Percentiles rank a stretch among this genome's conserved stretches.
These are phyloP conservation scores for Luperina nickerlii DNA, from an alignment of 2,888 invertebrate species.

Conservation along the genomic window DNA sequence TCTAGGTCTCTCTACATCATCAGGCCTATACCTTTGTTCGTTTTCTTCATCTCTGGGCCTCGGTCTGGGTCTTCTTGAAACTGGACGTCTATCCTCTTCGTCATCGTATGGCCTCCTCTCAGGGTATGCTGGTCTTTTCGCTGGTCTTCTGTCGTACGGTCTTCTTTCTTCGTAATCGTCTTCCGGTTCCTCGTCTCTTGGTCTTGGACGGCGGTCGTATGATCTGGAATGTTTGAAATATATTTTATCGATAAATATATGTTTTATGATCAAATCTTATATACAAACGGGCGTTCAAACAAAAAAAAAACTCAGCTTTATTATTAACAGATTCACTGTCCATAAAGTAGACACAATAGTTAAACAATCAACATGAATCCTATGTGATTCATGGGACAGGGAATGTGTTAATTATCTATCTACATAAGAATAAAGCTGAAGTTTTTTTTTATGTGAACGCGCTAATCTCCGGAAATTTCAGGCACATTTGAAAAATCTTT, in stretches of 20 bases:
- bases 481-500: not conserved
- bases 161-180: slow-evolving; percentile 84
- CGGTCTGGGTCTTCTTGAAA: slow-evolving; percentile 74
- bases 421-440: not conserved
- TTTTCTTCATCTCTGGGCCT: slow-evolving; percentile 83
- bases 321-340: no score
- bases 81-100: slow-evolving; percentile 80
- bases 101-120: slow-evolving; percentile 81
- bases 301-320: no score
- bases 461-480: not conserved
- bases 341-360: no score
- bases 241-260: not conserved
- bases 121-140: slow-evolving; percentile 70
- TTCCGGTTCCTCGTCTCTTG: slow-evolving; percentile 82
- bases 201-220: slow-evolving; percentile 86
- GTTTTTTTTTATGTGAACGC: not conserved
- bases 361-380: no score
- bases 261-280: not conserved
- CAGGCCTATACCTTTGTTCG: slow-evolving; percentile 75
- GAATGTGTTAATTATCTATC: no score
- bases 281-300: no score
- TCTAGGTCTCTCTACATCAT: slow-evolving; percentile 70
- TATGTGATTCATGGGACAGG: no score
- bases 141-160: slow-evolving; percentile 82
- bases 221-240: slow-evolving; percentile 73